Conservation (phyloP, 1,140 invertebrate genomes). For the Dreissena rostriformis region DNA sequence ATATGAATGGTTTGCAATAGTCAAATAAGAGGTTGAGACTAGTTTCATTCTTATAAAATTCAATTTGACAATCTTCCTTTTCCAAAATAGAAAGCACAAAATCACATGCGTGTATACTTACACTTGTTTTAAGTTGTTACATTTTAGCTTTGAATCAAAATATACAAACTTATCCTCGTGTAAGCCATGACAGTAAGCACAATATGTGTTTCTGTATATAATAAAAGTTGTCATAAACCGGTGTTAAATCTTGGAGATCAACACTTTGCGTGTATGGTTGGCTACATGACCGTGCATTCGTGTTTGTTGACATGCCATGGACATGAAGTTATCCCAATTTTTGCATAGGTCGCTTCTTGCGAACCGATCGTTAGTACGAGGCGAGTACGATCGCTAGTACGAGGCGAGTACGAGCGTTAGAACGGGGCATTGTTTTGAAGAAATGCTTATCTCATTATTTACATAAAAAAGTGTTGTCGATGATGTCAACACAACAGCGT, state of each 20-base stretch:
- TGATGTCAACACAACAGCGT: no score
- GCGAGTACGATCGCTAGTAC: no score
- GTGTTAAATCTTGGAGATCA: neutral
- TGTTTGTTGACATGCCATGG: no score
- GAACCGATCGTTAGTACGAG: no score
- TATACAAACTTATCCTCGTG: neutral
- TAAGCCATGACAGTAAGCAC: slow-evolving; percentile 10
- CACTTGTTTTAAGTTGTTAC: neutral
- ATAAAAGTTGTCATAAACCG: neutral
- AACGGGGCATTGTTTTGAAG: no score
- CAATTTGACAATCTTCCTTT: neutral
- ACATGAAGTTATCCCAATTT: no score
- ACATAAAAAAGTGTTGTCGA: no score
- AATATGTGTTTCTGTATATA: slow-evolving; percentile 1
- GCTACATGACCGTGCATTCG: no score
- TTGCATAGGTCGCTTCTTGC: no score
- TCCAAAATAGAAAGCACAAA: neutral
- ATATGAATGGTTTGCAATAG: neutral
- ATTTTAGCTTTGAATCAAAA: neutral
- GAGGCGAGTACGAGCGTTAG: no score
- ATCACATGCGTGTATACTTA: neutral
- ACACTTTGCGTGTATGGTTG: no score
- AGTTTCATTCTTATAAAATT: neutral
- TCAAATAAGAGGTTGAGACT: neutral
- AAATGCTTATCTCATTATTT: no score